phyloP scores from a whole-genome alignment of 1,140 invertebrate species.

The Nephila pilipes region DNA sequence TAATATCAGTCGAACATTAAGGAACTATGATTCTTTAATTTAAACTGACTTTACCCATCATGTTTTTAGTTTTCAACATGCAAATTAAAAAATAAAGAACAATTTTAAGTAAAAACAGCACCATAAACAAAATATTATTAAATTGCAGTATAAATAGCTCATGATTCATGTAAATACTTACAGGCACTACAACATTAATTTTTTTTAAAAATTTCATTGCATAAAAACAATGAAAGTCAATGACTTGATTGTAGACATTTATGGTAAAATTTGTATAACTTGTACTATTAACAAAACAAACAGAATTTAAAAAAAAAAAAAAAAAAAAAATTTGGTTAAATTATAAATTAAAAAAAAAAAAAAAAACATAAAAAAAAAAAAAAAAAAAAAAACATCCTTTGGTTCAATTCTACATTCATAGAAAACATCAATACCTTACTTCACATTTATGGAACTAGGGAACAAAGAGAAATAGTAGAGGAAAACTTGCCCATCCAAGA shows the following conservation, averaged over 20 bases:
- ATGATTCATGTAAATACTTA: conserved; percentile 39
- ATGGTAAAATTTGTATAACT: background rate
- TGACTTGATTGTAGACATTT: conserved; percentile 12
- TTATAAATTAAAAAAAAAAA: no score
- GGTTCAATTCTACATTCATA: conserved; percentile 13
- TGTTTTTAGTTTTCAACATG: conserved; percentile 40
- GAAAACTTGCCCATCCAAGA: conserved; percentile 1
- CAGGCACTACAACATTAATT: conserved; percentile 54
- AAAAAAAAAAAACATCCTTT: conserved; percentile 61
- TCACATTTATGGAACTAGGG: background rate
- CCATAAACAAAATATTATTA: conserved; percentile 47
- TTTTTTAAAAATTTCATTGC: conserved; percentile 49
- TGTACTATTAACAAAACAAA: background rate
- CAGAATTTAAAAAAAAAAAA: no score
- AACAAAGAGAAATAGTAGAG: conserved; percentile 34
- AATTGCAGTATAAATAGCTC: conserved; percentile 50
- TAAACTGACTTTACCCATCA: background rate
- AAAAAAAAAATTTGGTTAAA: no score
- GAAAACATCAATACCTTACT: conserved; percentile 1
- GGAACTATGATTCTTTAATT: no score
- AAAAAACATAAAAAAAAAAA: no score
- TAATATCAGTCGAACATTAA: no score
- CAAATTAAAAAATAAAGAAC: conserved; percentile 55
- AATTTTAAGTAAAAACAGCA: conserved; percentile 72
- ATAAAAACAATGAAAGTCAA: conserved; percentile 43